Base-by-base conservation (phyloP, 2,888 invertebrate species). In the Chironomus tentans region DNA sequence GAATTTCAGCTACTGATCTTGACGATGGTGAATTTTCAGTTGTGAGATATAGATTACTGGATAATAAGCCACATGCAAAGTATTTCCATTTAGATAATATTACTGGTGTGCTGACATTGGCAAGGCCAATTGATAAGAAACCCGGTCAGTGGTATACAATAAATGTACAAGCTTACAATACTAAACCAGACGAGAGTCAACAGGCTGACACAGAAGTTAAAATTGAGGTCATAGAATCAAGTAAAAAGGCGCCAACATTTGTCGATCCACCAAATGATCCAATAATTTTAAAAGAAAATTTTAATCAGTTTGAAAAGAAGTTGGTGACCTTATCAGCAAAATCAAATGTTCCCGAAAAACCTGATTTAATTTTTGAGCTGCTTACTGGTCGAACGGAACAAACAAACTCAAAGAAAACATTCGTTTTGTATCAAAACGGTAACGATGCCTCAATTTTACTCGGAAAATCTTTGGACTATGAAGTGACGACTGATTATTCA, bases 1-100 rank as follows among this genome's bases (percentile, higher is more conserved):
- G 93, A 82, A 92, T 96, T 82, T 94, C 95, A 77, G 95, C 96
- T 15, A 95, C 94, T 46, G 96, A 95, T 83, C 91, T 94, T 79
- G 97, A 97, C 81, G 93, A 95, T 81, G 94, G 95, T 13, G 90
- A 92, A 81, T 98, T 98, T 85, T 94, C 95, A 77, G 89, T 91
- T 79, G 89, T 97, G 12, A 87, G 88, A 78, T 97, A 95, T 79
- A 82, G 82, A 79, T 82, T 82, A 46, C 82, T 84, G 70, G 80
- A 84, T 70, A 85, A 86, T 47, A 85, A 84, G 74, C 24, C 48
- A 3, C 85, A 87, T 80, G 82, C 83, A 78, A 87, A 88, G 10
- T 94, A 92, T 83, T 97, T 97, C 83, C 87, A 87, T 78, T 93
- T 97, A 78, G 92, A 94, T 81, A 87, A 88, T 76, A 89, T 90